Conservation (phyloP, 2,797 vertebrate species). For the Danio albolineatus region DNA sequence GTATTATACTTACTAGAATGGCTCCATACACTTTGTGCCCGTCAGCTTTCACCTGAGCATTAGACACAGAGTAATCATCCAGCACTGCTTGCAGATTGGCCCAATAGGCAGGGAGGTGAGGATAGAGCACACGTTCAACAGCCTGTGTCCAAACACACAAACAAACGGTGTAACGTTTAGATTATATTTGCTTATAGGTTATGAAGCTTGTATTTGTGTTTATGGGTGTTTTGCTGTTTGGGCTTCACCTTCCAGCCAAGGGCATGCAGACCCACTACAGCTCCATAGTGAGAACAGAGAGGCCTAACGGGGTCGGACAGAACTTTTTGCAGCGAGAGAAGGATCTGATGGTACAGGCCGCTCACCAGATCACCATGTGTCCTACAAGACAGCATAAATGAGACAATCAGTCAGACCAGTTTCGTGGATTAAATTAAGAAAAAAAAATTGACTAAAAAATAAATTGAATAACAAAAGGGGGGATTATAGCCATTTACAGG, state of each 20-base stretch:
- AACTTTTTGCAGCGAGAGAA: conserved; percentile 93
- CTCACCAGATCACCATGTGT: conserved; percentile 90
- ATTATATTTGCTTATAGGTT: too few relatives aligned
- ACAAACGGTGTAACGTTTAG: too few relatives aligned
- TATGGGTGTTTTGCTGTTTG: background rate
- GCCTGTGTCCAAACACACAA: conserved; percentile 75
- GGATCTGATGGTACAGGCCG: conserved; percentile 92
- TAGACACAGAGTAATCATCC: conserved; percentile 93
- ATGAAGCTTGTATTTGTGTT: background rate
- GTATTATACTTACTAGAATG: conserved; percentile 84
- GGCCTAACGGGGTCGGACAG: conserved; percentile 91
- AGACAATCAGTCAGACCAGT: background rate
- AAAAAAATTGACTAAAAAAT: too few relatives aligned
- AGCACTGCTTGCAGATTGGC: conserved; percentile 91
- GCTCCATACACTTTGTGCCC: conserved; percentile 96
- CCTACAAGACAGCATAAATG: conserved; percentile 70
- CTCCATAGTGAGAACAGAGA: conserved; percentile 94
- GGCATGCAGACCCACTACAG: conserved; percentile 91
- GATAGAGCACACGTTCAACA: conserved; percentile 90
- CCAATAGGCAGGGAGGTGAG: conserved; percentile 93
- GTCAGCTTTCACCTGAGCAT: conserved; percentile 94
- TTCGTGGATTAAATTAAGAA: too few relatives aligned
- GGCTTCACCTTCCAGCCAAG: conserved; percentile 89
- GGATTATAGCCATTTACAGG: too few relatives aligned
- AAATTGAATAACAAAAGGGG: too few relatives aligned